Evolutionary conservation across 2,797 vertebrate genomes (phyloP), one percentile per base, ranked within the genome.

Genomic region (Salarias fasciatus): DNA sequence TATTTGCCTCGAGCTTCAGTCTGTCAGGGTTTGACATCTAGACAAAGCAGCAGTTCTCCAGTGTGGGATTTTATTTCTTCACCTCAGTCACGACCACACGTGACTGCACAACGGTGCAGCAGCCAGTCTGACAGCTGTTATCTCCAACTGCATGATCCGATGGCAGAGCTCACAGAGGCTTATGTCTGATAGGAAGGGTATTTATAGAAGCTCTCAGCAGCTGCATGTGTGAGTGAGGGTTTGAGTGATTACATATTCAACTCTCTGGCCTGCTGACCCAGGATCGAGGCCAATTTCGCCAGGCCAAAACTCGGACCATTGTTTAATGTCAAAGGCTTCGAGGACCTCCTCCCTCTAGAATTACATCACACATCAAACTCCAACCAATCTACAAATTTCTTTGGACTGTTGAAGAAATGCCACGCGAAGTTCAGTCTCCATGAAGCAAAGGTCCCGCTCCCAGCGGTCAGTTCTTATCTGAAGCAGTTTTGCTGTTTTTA

Each of bases 181-280:
- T 36, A 43, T 51, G 58, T 72, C 56, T 66, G 71, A 70, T 63
- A 63, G 48, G 59, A 43, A 3, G 29, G 33, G 56, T 88, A 88
- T 86, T 83, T 84, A 87, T 86, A 85, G 82, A 65, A 58, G 35
- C 59, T 70, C 69, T 80, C 57, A 77, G 64, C 63, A 72, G 62
- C 72, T 63, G 38, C 50, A 31, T 41, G 12, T 18, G 52, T 42
- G 46, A 8, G n/a, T 47, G 41, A 31, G 42, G 46, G 14, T 38
- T 35, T 41, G 44, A 37, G 28, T 31, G 56, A 52, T 24, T 35
- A 14, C 45, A 36, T 24, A 68, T 43, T 49, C 5, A 28, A 40
- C 9, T 43, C 53, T 49, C 36, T 47, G 42, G 43, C 59, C 43
- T 42, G 29, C 37, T 64, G 24, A 60, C 30, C 45, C 41, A 33